phyloP scores from a whole-genome alignment of 2,888 invertebrate species.

The Rhorus exstirpatorius region DNA sequence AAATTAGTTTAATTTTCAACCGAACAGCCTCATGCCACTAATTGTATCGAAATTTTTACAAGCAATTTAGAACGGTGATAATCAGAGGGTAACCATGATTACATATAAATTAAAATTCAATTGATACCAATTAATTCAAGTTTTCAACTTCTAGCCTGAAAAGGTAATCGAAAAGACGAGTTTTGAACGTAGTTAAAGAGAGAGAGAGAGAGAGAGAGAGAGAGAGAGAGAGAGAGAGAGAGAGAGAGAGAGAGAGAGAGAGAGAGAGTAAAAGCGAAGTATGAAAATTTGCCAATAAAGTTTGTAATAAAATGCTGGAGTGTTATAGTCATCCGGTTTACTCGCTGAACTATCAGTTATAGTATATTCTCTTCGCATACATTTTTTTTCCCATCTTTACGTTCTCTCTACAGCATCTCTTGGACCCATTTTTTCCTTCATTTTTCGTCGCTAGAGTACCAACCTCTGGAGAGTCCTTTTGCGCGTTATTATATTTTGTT shows the following conservation, averaged over 20 bases:
- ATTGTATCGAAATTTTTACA: no score
- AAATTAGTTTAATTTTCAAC: no score
- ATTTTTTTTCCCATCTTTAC: conserved; percentile 23
- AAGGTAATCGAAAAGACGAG: no score
- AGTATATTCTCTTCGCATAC: conserved; percentile 2
- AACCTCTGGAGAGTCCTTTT: conserved; percentile 22
- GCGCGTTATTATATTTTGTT: conserved; percentile 26
- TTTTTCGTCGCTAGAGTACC: conserved; percentile 14
- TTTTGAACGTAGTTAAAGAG: no score
- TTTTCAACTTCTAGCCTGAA: no score
- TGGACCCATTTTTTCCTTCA: neutral
- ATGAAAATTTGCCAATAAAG: neutral
- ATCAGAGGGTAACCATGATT: no score
- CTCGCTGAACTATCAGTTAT: conserved; percentile 49
- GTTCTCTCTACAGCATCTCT: neutral
- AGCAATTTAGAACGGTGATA: no score
- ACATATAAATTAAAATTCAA: no score
- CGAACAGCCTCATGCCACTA: no score
- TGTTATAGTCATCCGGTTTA: conserved; percentile 43
- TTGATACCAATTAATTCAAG: no score
- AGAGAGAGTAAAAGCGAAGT: neutral
- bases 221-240: neutral
- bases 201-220: no score
- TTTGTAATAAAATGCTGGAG: conserved; percentile 23
- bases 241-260: conserved; percentile 3